Conservation (phyloP, 1,140 invertebrate genomes). For the Diabrotica virgifera region DNA sequence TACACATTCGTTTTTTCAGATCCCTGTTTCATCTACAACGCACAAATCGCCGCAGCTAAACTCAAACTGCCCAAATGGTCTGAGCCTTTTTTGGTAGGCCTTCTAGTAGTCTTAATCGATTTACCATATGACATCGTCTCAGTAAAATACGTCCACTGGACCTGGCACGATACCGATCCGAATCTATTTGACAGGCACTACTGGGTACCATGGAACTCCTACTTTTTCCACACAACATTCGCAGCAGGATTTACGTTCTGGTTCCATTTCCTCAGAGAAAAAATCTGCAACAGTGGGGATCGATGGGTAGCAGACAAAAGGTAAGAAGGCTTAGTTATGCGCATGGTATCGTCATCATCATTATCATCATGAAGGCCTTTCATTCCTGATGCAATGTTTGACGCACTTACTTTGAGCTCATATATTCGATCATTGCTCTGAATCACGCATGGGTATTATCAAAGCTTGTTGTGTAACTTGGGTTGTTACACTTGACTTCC, state of each 20-base stretch:
- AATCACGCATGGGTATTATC: no score
- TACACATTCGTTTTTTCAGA: conserved; percentile 54
- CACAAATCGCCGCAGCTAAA: conserved; percentile 62
- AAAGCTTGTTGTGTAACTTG: no score
- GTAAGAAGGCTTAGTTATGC: conserved; percentile 8
- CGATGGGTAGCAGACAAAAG: conserved; percentile 53
- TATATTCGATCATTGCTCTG: no score
- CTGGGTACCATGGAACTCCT: conserved; percentile 76
- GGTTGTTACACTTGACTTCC: no score
- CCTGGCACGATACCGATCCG: conserved; percentile 82
- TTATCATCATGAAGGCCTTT: no score
- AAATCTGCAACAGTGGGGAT: conserved; percentile 53
- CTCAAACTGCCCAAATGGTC: conserved; percentile 64
- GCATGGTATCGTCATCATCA: no score
- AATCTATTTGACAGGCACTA: conserved; percentile 77
- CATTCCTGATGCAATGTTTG: no score
- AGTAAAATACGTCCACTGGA: conserved; percentile 80
- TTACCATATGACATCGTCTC: conserved; percentile 79
- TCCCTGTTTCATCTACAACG: conserved; percentile 72
- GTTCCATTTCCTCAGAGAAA: conserved; percentile 59
- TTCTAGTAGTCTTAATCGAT: conserved; percentile 71
- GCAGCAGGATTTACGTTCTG: conserved; percentile 68
- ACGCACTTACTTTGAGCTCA: no score
- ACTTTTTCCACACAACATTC: conserved; percentile 78
- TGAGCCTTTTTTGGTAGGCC: conserved; percentile 71